phyloP scores from a whole-genome alignment of 2,113 vertebrate genomes.

The Saccopteryx bilineata region DNA sequence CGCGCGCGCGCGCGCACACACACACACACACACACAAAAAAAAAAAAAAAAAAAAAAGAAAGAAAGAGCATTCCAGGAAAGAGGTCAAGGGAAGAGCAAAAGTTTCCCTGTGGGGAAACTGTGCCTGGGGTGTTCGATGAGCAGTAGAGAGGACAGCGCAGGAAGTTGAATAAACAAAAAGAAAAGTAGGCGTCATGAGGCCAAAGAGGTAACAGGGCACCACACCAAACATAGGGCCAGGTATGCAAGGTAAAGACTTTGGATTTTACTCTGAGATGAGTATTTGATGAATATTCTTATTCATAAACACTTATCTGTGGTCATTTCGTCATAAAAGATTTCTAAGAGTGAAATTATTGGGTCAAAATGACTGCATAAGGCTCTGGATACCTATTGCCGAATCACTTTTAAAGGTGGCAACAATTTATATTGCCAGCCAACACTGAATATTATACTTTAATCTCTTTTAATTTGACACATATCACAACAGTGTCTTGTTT shows the following conservation, averaged over 20 bases:
- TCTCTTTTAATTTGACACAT: not conserved
- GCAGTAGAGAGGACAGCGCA: not conserved
- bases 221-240: not conserved
- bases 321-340: not conserved
- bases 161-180: not conserved
- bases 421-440: not conserved
- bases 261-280: not conserved
- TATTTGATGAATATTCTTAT: not conserved
- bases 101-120: not conserved
- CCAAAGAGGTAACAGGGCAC: not conserved
- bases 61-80: not conserved
- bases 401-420: constrained; percentile 1
- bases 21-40: no score
- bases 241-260: not conserved
- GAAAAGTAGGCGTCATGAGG: not conserved
- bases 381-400: not conserved
- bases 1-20: no score
- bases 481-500: not conserved
- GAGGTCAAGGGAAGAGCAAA: not conserved
- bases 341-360: constrained; percentile 13
- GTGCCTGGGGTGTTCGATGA: not conserved
- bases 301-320: not conserved
- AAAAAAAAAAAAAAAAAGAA: not conserved
- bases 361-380: not conserved
- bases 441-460: not conserved